Conservation (phyloP, 2,888 invertebrate species). For the Chironomus tentans region DNA sequence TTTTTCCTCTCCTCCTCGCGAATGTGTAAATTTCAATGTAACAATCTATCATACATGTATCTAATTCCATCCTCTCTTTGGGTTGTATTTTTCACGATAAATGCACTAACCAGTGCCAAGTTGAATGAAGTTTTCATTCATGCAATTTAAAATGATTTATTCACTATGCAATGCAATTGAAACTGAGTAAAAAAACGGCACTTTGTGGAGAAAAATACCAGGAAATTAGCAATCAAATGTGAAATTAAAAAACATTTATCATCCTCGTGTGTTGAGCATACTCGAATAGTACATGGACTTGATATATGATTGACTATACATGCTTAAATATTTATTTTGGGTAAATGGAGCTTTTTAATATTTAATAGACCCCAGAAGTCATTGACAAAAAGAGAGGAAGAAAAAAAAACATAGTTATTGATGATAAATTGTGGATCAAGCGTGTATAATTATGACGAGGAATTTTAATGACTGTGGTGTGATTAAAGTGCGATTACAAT, state of each 20-base stretch:
- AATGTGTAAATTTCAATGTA: neutral
- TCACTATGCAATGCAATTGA: conserved; percentile 7
- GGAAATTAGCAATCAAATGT: conserved; percentile 21
- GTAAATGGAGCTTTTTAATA: neutral
- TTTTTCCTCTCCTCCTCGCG: too few relatives aligned
- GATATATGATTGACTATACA: neutral
- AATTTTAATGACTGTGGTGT: neutral
- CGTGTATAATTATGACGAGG: neutral
- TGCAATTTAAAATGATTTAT: conserved; percentile 18
- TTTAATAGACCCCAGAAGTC: neutral
- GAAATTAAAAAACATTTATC: conserved; percentile 23
- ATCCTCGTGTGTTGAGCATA: neutral
- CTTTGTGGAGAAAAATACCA: neutral
- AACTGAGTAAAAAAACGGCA: neutral
- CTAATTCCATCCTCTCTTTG: neutral
- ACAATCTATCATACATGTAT: neutral
- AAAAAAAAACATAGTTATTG: too few relatives aligned
- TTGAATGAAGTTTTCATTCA: conserved; percentile 3
- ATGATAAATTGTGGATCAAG: neutral
- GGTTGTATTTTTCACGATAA: neutral
- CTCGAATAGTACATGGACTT: neutral
- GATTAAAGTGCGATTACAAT: neutral
- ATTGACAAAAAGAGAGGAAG: neutral
- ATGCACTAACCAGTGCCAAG: neutral
- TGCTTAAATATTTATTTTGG: neutral